Evolutionary conservation across 2,888 invertebrate genomes (phyloP).

Genomic region (Cancer borealis): DNA sequence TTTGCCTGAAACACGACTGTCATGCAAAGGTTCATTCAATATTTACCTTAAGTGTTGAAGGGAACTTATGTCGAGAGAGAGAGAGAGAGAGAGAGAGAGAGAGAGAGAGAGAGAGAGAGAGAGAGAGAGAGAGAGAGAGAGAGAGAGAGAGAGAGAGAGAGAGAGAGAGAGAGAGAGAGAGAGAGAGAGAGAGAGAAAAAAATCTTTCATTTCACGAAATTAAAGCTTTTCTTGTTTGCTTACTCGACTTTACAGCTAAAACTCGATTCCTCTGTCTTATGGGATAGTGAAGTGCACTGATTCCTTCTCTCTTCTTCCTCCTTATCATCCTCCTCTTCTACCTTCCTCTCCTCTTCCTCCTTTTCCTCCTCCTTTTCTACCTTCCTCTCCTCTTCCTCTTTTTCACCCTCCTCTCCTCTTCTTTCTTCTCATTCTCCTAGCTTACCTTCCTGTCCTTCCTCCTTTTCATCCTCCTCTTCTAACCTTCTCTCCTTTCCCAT

Average conservation of each 20-base stretch:
- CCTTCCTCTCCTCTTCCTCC: background rate
- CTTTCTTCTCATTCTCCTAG: background rate
- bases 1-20: too few species aligned
- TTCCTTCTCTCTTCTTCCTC: background rate
- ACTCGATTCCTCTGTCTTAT: too few species aligned
- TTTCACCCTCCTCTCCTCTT: too few species aligned
- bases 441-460: background rate
- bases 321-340: too few species aligned
- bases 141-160: conserved; percentile 8
- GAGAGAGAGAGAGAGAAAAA: background rate
- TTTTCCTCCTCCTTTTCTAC: background rate
- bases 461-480: background rate
- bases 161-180: conserved; percentile 8
- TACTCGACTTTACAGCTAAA: too few species aligned
- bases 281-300: too few species aligned
- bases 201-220: background rate
- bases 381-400: too few species aligned
- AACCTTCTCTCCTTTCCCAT: background rate
- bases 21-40: too few species aligned
- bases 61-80: background rate
- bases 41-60: background rate
- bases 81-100: too few species aligned
- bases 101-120: too few species aligned
- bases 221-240: too few species aligned
- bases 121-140: too few species aligned